phyloP scores from a whole-genome alignment of 2,888 invertebrate species.

The Mongoloraphidia duomilia region DNA sequence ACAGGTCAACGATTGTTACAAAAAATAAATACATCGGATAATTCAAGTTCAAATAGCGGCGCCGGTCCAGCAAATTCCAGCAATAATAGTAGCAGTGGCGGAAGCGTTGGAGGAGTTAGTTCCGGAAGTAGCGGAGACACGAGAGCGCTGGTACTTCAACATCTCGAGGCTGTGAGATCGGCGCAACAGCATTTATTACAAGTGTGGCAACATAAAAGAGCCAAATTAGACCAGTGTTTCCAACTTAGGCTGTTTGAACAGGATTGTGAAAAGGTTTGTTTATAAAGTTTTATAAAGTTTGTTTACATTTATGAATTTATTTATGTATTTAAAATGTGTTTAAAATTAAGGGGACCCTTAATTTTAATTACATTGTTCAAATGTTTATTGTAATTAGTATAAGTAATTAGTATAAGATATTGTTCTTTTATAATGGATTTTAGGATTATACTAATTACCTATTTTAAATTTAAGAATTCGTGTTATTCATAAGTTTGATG shows the following conservation, averaged over 20 bases:
- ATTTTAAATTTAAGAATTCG: too few relatives aligned
- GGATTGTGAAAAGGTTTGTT: constrained; percentile 81
- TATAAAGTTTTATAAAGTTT: too few relatives aligned
- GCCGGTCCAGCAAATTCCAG: constrained; percentile 3
- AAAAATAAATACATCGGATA: constrained; percentile 27
- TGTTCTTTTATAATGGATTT: too few relatives aligned
- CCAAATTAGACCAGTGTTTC: constrained; percentile 90
- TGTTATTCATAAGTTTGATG: too few relatives aligned
- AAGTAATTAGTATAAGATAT: too few relatives aligned
- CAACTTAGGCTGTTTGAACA: constrained; percentile 91
- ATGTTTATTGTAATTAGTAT: too few relatives aligned
- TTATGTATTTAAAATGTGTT: neutral
- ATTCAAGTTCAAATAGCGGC: neutral
- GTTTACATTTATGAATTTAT: neutral
- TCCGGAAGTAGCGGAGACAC: constrained; percentile 55
- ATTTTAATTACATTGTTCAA: too few relatives aligned
- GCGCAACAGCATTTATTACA: constrained; percentile 85
- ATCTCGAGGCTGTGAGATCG: constrained; percentile 74
- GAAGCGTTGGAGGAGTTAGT: constrained; percentile 36
- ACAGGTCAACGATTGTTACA: constrained; percentile 56
- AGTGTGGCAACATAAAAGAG: constrained; percentile 88
- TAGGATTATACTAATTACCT: too few relatives aligned
- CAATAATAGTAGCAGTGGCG: constrained; percentile 11
- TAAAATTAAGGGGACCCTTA: too few relatives aligned
- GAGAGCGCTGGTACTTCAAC: constrained; percentile 58